Evolutionary conservation across 2,888 invertebrate species (phyloP).

Genomic region (Drosophila longiperda): DNA sequence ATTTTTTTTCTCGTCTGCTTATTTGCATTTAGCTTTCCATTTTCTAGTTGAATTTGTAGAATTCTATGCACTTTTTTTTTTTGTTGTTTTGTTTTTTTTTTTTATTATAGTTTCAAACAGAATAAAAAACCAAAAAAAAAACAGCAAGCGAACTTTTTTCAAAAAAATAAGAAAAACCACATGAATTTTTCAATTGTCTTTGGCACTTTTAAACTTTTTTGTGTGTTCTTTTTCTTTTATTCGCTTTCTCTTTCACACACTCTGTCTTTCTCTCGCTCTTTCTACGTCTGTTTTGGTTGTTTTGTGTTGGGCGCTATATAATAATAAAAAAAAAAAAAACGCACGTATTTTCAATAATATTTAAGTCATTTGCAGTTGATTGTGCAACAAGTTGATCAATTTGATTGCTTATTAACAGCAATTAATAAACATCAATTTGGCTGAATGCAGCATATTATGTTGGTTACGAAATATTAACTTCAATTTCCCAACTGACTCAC

Average conservation of each 20-base stretch:
- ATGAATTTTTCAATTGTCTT: slow-evolving; percentile 26
- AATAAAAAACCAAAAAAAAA: slow-evolving; percentile 54
- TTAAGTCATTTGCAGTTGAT: background rate
- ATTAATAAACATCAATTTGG: background rate
- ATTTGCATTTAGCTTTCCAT: slow-evolving; percentile 47
- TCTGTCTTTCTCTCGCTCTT: background rate
- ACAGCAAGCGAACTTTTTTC: slow-evolving; percentile 13
- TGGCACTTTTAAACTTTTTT: slow-evolving; percentile 11
- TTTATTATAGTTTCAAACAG: slow-evolving; percentile 38
- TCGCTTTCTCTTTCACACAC: background rate
- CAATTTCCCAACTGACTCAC: slow-evolving; percentile 45
- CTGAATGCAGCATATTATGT: slow-evolving; percentile 1
- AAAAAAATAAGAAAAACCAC: slow-evolving; percentile 4
- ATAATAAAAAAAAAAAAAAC: background rate
- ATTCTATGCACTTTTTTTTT: slow-evolving; percentile 14
- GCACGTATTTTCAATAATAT: background rate
- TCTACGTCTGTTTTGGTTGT: background rate
- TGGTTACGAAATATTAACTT: slow-evolving; percentile 49
- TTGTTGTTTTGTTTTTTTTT: slow-evolving; percentile 27
- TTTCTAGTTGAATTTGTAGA: slow-evolving; percentile 33
- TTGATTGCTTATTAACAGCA: slow-evolving; percentile 23
- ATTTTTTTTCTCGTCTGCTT: slow-evolving; percentile 14
- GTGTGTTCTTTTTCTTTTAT: slow-evolving; percentile 3
- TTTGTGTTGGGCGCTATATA: background rate
- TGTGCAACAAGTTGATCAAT: slow-evolving; percentile 68